These are phyloP conservation scores for Struthio camelus DNA, from an alignment of 2,113 vertebrate genomes.

Conservation along the genomic window DNA sequence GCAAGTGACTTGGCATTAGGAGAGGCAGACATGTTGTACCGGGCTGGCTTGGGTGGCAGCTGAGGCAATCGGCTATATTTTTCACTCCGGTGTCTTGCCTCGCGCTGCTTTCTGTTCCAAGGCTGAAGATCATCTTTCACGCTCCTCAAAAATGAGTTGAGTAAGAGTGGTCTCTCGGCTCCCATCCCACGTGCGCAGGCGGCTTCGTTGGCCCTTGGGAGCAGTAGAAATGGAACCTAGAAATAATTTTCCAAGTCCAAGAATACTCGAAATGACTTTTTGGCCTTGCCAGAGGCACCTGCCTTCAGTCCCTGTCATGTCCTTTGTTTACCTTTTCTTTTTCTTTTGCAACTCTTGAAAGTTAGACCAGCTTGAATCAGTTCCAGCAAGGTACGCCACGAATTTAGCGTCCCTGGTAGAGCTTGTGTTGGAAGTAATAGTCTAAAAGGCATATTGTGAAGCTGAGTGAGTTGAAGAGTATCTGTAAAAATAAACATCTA, in stretches of 20 bases:
- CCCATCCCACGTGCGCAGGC: neutral
- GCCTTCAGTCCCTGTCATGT: rapidly evolving
- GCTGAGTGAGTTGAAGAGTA: neutral
- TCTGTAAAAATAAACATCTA: neutral
- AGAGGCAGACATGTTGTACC: neutral
- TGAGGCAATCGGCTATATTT: neutral
- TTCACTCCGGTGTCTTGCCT: neutral
- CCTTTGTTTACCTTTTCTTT: neutral
- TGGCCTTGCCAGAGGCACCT: neutral
- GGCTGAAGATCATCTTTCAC: neutral
- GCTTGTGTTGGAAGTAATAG: neutral
- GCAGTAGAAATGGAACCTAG: neutral
- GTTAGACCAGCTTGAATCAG: neutral
- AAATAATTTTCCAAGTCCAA: neutral
- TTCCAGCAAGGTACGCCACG: neutral
- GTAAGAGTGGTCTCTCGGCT: neutral
- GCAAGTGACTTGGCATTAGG: neutral
- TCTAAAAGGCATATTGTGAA: rapidly evolving
- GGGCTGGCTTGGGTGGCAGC: neutral
- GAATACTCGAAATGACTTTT: neutral
- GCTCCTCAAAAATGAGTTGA: neutral
- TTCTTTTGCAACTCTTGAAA: neutral
- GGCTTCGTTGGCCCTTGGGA: neutral
- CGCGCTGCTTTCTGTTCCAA: neutral
- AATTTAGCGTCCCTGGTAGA: rapidly evolving